A percentile compares a stretch with the other conserved stretches of the same genome.
phyloP scores from a whole-genome alignment of 1,140 invertebrate genomes.

The Diorhabda carinulata region DNA sequence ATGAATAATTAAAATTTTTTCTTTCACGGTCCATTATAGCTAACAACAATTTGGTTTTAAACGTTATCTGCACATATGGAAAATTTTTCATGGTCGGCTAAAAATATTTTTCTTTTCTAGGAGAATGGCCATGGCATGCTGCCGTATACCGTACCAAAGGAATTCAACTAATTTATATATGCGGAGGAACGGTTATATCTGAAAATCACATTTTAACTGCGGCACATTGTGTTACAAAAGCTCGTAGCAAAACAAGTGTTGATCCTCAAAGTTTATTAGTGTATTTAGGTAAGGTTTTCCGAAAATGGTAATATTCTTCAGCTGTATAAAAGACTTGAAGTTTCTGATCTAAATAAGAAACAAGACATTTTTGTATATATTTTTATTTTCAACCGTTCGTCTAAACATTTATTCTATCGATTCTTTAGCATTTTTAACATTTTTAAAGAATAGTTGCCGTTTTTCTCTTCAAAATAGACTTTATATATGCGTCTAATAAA shows the following conservation, averaged over 20 bases:
- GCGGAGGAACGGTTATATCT: slow-evolving; percentile 42
- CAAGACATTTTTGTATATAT: too few relatives aligned
- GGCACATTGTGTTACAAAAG: slow-evolving; percentile 43
- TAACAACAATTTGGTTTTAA: too few relatives aligned
- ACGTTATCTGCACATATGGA: too few relatives aligned
- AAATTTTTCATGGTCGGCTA: background rate
- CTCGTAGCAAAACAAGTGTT: slow-evolving; percentile 27
- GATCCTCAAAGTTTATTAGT: slow-evolving; percentile 31
- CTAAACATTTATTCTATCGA: too few relatives aligned
- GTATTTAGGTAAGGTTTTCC: slow-evolving; percentile 35
- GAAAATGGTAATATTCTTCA: background rate
- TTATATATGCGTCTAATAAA: too few relatives aligned
- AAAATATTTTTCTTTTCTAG: slow-evolving; percentile 23
- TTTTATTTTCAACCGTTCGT: too few relatives aligned
- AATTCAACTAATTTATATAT: slow-evolving; percentile 37
- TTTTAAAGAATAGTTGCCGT: too few relatives aligned
- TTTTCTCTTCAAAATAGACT: too few relatives aligned
- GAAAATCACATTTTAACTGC: slow-evolving; percentile 39
- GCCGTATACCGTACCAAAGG: slow-evolving; percentile 39
- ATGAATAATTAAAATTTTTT: background rate
- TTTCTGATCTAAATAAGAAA: too few relatives aligned
- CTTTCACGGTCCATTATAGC: background rate
- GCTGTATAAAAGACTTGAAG: too few relatives aligned
- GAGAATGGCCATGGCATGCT: slow-evolving; percentile 45
- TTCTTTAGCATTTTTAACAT: too few relatives aligned